Percentiles rank a stretch among this genome's conserved stretches.
Evolutionary conservation across 2,797 vertebrate genomes (phyloP).

Genomic region (Arnoldichthys spilopterus): DNA sequence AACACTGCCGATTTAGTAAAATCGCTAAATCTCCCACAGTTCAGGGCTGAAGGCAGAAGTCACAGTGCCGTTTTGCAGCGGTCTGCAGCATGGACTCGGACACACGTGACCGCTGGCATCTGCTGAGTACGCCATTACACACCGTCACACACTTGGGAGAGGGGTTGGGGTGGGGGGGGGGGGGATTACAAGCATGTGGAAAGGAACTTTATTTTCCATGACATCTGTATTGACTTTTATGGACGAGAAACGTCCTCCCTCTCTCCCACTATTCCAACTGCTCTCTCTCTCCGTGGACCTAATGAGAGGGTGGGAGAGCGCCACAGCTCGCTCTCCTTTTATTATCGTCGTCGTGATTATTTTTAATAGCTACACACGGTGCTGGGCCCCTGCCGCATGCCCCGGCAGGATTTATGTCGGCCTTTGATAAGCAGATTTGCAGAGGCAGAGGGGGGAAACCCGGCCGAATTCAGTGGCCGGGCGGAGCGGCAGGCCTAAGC

Average conservation of each 20-base stretch:
- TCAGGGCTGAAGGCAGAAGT: background rate
- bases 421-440: conserved; percentile 48
- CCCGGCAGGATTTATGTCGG: conserved; percentile 40
- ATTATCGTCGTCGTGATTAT: conserved; percentile 43
- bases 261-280: conserved; percentile 40
- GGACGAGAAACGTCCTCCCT: conserved; percentile 7
- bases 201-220: conserved; percentile 14
- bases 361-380: conserved; percentile 34
- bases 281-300: conserved; percentile 31
- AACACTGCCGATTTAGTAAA: background rate
- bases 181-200: conserved; percentile 2
- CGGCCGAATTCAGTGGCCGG: background rate
- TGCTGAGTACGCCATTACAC: background rate
- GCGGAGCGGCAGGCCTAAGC: conserved; percentile 1
- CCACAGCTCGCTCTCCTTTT: conserved; percentile 3
- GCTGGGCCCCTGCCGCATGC: conserved; percentile 20
- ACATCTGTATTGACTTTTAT: conserved; percentile 31
- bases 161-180: too few species aligned
- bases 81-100: background rate
- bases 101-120: background rate
- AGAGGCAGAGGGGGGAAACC: conserved; percentile 30
- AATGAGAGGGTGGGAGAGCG: conserved; percentile 38
- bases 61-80: background rate
- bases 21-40: background rate
- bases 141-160: background rate